Percentiles rank a stretch among this genome's conserved stretches.
phyloP scores from a whole-genome alignment of 2,888 invertebrate species.

The Scaptomyza flava region DNA sequence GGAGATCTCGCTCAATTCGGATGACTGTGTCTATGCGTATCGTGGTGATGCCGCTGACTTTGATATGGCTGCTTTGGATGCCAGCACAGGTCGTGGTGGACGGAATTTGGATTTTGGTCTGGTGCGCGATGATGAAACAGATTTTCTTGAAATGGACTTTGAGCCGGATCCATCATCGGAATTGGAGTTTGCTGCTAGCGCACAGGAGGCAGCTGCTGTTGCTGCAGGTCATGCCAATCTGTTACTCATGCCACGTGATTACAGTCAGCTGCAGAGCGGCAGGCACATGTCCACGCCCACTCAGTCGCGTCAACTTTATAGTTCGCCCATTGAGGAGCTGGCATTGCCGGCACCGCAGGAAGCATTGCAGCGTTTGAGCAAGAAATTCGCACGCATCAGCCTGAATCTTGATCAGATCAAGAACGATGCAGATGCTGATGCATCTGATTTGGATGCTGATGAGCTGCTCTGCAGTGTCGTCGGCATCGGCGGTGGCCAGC shows the following conservation, averaged over 20 bases:
- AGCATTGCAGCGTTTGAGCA: constrained; percentile 70
- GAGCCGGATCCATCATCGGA: constrained; percentile 84
- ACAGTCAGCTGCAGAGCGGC: constrained; percentile 70
- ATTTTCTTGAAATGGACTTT: constrained; percentile 84
- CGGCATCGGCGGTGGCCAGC: constrained; percentile 10
- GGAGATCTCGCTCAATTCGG: constrained; percentile 83
- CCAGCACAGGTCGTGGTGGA: constrained; percentile 60
- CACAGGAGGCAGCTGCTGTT: constrained; percentile 30
- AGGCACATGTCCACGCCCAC: constrained; percentile 53
- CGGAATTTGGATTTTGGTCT: constrained; percentile 49
- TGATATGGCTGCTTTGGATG: constrained; percentile 70
- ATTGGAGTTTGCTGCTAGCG: constrained; percentile 75
- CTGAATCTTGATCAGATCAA: constrained; percentile 82
- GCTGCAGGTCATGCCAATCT: constrained; percentile 56
- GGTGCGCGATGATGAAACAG: constrained; percentile 83
- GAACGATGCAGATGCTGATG: constrained; percentile 44
- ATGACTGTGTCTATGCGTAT: constrained; percentile 84
- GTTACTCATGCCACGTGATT: constrained; percentile 75
- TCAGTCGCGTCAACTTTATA: constrained; percentile 76
- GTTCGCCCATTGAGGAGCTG: constrained; percentile 80
- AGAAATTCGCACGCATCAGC: constrained; percentile 82
- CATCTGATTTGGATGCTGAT: constrained; percentile 53
- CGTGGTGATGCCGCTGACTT: constrained; percentile 83
- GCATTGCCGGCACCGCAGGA: constrained; percentile 63
- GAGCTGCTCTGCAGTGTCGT: constrained; percentile 34